Evolutionary conservation across 2,888 invertebrate species (phyloP).

Genomic region (Drosophila ochracea): DNA sequence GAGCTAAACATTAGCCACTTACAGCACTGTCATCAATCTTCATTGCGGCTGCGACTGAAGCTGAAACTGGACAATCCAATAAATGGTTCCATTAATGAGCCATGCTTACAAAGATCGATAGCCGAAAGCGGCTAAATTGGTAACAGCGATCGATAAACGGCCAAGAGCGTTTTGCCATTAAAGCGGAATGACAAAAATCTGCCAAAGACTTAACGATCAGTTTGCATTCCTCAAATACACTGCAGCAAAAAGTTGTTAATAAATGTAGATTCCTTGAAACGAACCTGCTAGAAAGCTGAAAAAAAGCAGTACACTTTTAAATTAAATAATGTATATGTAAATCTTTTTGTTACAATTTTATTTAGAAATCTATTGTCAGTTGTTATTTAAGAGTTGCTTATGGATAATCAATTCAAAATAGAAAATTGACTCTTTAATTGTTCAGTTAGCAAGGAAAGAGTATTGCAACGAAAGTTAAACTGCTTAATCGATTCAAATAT

Average conservation of each 20-base stretch:
- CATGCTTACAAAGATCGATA: conserved; percentile 34
- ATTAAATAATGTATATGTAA: not conserved
- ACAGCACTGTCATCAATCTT: conserved; percentile 48
- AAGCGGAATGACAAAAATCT: conserved; percentile 34
- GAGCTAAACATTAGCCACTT: conserved; percentile 27
- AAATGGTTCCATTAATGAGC: conserved; percentile 47
- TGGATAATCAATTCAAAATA: not conserved
- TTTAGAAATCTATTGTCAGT: not conserved
- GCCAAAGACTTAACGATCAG: conserved; percentile 3
- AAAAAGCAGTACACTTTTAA: not conserved
- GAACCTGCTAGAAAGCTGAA: not conserved
- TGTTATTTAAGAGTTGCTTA: not conserved
- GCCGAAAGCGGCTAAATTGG: conserved; percentile 24
- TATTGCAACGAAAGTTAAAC: not conserved
- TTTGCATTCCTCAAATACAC: conserved; percentile 5
- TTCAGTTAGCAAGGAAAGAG: not conserved
- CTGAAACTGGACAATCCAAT: conserved; percentile 19
- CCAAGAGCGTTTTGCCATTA: conserved; percentile 4
- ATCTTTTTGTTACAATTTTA: not conserved
- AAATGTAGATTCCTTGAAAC: not conserved
- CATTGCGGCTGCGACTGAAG: not conserved
- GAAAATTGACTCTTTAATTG: not conserved
- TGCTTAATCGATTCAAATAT: not conserved
- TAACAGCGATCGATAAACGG: conserved; percentile 17
- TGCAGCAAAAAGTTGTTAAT: not conserved